Evolutionary conservation across 2,113 vertebrate species (phyloP).

Genomic region (Eira barbara): DNA sequence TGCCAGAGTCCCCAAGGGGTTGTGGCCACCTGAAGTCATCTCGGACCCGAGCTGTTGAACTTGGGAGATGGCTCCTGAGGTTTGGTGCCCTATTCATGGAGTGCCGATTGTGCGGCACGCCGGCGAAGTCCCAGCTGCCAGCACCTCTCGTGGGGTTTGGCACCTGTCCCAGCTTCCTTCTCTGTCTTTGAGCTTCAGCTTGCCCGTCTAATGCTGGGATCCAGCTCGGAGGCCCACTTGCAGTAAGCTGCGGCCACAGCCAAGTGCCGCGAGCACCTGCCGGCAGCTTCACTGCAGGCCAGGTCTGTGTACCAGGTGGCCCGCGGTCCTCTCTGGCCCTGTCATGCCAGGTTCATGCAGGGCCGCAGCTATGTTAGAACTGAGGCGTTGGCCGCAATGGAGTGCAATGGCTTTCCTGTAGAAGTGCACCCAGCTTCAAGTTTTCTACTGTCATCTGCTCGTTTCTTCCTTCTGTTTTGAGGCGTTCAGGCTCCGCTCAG

Average conservation of each 20-base stretch:
- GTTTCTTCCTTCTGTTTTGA: conserved; percentile 90
- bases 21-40: conserved; percentile 90
- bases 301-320: fast-evolving
- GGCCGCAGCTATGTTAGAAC: fast-evolving
- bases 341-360: neutral
- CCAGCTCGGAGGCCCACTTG: neutral
- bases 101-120: fast-evolving
- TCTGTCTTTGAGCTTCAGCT: neutral
- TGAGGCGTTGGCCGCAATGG: neutral
- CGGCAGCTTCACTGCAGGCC: neutral
- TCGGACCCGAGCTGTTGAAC: conserved; percentile 93
- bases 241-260: neutral
- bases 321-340: fast-evolving
- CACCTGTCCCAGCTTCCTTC: neutral
- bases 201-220: neutral
- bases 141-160: too few species aligned
- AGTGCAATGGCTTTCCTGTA: neutral
- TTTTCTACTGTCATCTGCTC: neutral
- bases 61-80: conserved; percentile 93
- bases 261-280: neutral
- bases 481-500: conserved; percentile 86
- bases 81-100: conserved; percentile 83
- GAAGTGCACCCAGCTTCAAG: neutral
- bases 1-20: conserved; percentile 75
- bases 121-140: fast-evolving